A percentile compares a stretch with the other conserved stretches of the same genome.
These are phyloP conservation scores for Arge pagana DNA, from an alignment of 2,888 invertebrate species.

Conservation along the genomic window DNA sequence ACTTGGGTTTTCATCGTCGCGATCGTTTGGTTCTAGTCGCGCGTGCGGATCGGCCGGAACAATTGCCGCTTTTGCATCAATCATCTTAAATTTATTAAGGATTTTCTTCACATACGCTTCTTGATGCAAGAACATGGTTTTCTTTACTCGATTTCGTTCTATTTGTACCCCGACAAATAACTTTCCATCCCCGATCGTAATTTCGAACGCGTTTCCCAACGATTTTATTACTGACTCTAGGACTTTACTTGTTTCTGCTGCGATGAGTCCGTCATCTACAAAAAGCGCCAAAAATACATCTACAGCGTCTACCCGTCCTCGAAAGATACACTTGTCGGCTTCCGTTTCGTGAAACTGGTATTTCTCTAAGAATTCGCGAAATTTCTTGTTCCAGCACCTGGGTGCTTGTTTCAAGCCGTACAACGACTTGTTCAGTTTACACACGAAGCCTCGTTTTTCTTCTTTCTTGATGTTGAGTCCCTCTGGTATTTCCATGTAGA, in stretches of 20 bases:
- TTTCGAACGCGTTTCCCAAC: not conserved
- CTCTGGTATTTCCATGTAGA: conserved; percentile 38
- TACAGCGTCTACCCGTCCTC: too few relatives aligned
- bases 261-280: conserved; percentile 16
- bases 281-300: conserved; percentile 20
- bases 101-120: conserved; percentile 28
- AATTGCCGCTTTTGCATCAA: conserved; percentile 23
- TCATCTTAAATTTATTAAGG: conserved; percentile 26
- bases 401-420: conserved; percentile 22
- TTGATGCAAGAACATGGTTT: conserved; percentile 31
- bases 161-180: not conserved
- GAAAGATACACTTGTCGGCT: conserved; percentile 16
- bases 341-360: conserved; percentile 14
- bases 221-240: too few relatives aligned
- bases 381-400: conserved; percentile 19
- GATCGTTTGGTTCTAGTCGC: conserved; percentile 1
- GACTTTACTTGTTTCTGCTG: not conserved
- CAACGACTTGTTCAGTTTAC: conserved; percentile 11
- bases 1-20: conserved; percentile 8
- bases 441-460: not conserved
- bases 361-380: conserved; percentile 16
- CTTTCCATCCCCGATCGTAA: not conserved
- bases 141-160: not conserved
- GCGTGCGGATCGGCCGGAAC: conserved; percentile 27
- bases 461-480: conserved; percentile 25